Conservation (phyloP, 1,140 invertebrate genomes). For the Monomorium pharaonis region DNA sequence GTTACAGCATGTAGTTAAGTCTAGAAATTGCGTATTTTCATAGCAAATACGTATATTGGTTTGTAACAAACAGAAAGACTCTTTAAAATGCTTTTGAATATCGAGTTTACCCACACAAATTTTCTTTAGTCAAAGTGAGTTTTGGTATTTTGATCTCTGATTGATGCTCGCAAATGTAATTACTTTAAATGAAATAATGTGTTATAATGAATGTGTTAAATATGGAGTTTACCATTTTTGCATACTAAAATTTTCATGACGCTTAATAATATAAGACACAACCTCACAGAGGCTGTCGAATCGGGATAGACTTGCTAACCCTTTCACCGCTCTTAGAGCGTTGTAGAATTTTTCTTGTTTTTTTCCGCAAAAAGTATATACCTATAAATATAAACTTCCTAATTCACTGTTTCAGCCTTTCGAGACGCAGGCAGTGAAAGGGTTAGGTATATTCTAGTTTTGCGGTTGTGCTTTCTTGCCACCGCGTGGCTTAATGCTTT, state of each 20-base stretch:
- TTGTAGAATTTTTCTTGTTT: slow-evolving; percentile 45
- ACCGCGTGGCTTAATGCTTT: slow-evolving; percentile 96
- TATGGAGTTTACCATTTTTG: slow-evolving; percentile 14
- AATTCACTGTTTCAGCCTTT: slow-evolving; percentile 72
- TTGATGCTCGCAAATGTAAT: slow-evolving; percentile 48
- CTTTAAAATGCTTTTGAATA: slow-evolving; percentile 62
- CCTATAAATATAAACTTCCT: slow-evolving; percentile 68
- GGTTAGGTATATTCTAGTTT: slow-evolving; percentile 77
- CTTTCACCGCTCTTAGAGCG: slow-evolving; percentile 67
- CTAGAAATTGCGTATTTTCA: slow-evolving; percentile 63
- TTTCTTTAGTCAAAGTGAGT: slow-evolving; percentile 34
- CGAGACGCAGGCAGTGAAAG: slow-evolving; percentile 75
- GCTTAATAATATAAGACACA: slow-evolving; percentile 56
- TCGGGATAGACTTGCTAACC: slow-evolving; percentile 69
- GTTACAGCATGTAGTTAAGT: slow-evolving; percentile 64
- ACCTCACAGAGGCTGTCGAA: slow-evolving; percentile 73
- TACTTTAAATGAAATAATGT: slow-evolving; percentile 33
- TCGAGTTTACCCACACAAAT: slow-evolving; percentile 48
- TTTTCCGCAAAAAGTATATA: slow-evolving; percentile 59
- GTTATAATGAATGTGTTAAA: slow-evolving; percentile 56
- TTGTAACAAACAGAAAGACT: slow-evolving; percentile 59
- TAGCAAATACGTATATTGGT: slow-evolving; percentile 56
- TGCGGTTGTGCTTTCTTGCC: slow-evolving; percentile 85
- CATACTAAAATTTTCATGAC: slow-evolving; percentile 62
- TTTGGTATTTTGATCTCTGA: slow-evolving; percentile 60